Evolutionary conservation across 2,888 invertebrate species (phyloP).

Genomic region (Achlya flavicornis): DNA sequence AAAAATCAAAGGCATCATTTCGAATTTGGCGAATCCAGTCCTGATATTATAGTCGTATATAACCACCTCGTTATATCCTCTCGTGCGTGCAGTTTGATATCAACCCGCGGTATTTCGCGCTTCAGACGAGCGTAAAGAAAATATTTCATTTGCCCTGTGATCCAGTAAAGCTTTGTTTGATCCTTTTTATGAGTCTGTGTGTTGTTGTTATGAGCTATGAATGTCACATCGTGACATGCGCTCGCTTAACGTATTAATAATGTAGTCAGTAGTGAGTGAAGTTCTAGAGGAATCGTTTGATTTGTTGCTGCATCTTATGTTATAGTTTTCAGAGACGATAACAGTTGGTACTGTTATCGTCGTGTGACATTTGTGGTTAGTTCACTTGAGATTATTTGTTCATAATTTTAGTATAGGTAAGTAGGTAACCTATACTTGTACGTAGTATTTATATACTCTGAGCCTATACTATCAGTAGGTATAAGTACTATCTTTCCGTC

Average conservation of each 20-base stretch:
- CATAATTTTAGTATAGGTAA: too few species aligned
- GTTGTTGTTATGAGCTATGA: conserved; percentile 64
- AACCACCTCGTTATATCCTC: conserved; percentile 53
- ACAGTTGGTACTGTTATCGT: too few species aligned
- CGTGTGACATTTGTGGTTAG: too few species aligned
- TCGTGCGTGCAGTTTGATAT: conserved; percentile 57
- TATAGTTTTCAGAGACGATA: too few species aligned
- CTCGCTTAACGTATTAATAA: conserved; percentile 24
- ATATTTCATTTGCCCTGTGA: conserved; percentile 70
- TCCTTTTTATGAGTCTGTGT: conserved; percentile 69
- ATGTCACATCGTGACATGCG: conserved; percentile 52
- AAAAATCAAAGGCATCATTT: neutral
- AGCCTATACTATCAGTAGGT: too few species aligned
- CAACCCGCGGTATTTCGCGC: conserved; percentile 51
- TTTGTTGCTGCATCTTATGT: neutral
- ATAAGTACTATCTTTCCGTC: too few species aligned
- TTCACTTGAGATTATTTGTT: too few species aligned
- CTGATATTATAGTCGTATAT: conserved; percentile 52
- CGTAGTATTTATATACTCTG: too few species aligned
- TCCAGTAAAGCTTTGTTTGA: conserved; percentile 64
- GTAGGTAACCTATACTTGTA: too few species aligned
- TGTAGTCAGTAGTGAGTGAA: conserved; percentile 38
- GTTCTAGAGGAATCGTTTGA: neutral
- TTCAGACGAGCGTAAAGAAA: conserved; percentile 58
- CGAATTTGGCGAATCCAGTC: conserved; percentile 43